Conservation (phyloP, 2,888 invertebrate genomes). For the Eugnorisma glareosa region DNA sequence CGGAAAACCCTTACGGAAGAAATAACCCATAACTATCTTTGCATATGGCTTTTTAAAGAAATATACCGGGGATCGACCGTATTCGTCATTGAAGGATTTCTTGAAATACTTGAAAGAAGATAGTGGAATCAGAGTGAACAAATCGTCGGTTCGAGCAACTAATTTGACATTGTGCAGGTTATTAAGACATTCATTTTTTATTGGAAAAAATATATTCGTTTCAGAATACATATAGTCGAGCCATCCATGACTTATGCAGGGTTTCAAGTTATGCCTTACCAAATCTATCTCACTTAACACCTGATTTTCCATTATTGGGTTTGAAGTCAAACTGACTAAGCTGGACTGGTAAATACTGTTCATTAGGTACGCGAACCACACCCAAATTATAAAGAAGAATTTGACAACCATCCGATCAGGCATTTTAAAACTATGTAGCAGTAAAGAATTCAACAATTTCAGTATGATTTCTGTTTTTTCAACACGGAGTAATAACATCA, state of each 20-base stretch:
- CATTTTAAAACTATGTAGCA: conserved; percentile 47
- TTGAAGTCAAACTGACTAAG: conserved; percentile 67
- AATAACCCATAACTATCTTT: conserved; percentile 29
- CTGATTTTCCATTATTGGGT: conserved; percentile 62
- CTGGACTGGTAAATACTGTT: conserved; percentile 68
- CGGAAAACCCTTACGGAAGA: conserved; percentile 61
- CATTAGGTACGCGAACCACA: conserved; percentile 73
- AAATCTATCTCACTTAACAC: conserved; percentile 52
- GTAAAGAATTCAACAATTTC: conserved; percentile 33
- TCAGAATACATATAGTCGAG: conserved; percentile 17
- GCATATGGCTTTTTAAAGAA: conserved; percentile 33
- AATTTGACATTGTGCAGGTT: conserved; percentile 23
- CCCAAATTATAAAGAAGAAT: conserved; percentile 72
- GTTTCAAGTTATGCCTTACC: conserved; percentile 13
- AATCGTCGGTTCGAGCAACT: conserved; percentile 13
- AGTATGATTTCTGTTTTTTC: conserved; percentile 40
- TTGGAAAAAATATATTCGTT: conserved; percentile 57
- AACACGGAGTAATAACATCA: conserved; percentile 34
- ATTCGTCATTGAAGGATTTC: conserved; percentile 27
- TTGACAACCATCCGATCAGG: not conserved
- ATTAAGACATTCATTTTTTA: conserved; percentile 33
- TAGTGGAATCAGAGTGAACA: conserved; percentile 18
- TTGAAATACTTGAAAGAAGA: conserved; percentile 30
- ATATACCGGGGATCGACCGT: conserved; percentile 34
- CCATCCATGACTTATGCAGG: conserved; percentile 36